Percentiles rank a stretch among this genome's conserved stretches.
These are phyloP conservation scores for Ligdia adustata DNA, from an alignment of 2,888 invertebrate genomes.

Conservation along the genomic window DNA sequence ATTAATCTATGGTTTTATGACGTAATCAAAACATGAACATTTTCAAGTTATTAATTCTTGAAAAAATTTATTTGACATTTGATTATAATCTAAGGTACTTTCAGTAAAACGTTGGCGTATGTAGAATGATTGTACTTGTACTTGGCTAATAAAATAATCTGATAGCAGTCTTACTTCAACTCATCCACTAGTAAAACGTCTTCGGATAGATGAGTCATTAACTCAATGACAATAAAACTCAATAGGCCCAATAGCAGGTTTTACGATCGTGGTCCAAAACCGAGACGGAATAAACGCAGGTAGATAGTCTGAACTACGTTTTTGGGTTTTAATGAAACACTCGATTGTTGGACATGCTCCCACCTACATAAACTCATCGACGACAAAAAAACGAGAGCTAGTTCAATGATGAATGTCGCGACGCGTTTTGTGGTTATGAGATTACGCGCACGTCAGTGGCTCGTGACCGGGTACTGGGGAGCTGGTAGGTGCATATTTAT, in stretches of 20 bases:
- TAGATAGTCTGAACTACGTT: conserved; percentile 20
- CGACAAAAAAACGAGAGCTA: conserved; percentile 17
- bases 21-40: no score
- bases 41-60: no score
- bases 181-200: conserved; percentile 19
- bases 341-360: conserved; percentile 21
- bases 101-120: no score
- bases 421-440: conserved; percentile 37
- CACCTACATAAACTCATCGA: conserved; percentile 15
- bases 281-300: conserved; percentile 17
- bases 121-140: no score
- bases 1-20: no score
- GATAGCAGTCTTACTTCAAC: neutral
- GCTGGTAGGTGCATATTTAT: conserved; percentile 70
- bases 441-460: conserved; percentile 54
- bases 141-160: conserved; percentile 9
- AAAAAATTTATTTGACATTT: no score
- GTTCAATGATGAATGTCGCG: conserved; percentile 20
- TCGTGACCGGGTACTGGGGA: conserved; percentile 61
- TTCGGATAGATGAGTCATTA: conserved; percentile 18
- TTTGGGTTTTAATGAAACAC: conserved; percentile 21
- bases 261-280: conserved; percentile 25
- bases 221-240: conserved; percentile 22
- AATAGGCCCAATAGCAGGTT: conserved; percentile 25
- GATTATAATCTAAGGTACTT: no score